A percentile compares a stretch with the other conserved stretches of the same genome.
Evolutionary conservation across 2,113 vertebrate genomes (phyloP).

Genomic region (Ammodytes dubius): DNA sequence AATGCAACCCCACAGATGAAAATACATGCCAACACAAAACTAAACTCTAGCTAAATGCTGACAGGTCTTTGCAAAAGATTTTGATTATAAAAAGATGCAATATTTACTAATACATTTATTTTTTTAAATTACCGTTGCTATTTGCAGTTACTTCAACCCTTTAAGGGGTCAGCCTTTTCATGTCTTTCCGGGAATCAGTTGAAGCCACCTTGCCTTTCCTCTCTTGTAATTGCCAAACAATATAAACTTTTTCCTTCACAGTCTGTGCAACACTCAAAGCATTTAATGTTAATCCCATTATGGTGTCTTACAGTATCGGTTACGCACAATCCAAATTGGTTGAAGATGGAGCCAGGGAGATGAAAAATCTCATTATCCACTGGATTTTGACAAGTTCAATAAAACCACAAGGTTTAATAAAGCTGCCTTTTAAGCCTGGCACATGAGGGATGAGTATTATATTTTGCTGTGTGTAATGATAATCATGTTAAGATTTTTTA

Average conservation of each 20-base stretch:
- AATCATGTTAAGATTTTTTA: slow-evolving; percentile 9
- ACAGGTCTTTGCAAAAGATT: slow-evolving; percentile 4
- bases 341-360: slow-evolving; percentile 18
- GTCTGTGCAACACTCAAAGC: background rate
- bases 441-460: background rate
- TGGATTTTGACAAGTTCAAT: slow-evolving; percentile 12
- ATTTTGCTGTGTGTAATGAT: slow-evolving; percentile 46
- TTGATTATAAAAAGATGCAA: slow-evolving; percentile 20
- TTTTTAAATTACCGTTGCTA: too few relatives aligned
- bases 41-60: background rate
- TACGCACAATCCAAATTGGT: slow-evolving; percentile 29
- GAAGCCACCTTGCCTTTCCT: slow-evolving; percentile 12
- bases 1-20: slow-evolving; percentile 3
- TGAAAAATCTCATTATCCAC: slow-evolving; percentile 58
- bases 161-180: too few relatives aligned
- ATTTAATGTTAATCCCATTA: slow-evolving; percentile 28
- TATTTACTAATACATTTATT: too few relatives aligned
- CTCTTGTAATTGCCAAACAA: slow-evolving; percentile 14
- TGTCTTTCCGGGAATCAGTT: too few relatives aligned
- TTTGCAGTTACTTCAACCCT: too few relatives aligned
- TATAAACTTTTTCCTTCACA: slow-evolving; percentile 18
- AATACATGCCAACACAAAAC: background rate
- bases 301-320: slow-evolving; percentile 30
- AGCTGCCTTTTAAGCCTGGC: slow-evolving; percentile 10
- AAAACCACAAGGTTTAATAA: slow-evolving; percentile 43